Evolutionary conservation across 2,797 vertebrate species (phyloP).

Genomic region (Cirrhinus molitorella): DNA sequence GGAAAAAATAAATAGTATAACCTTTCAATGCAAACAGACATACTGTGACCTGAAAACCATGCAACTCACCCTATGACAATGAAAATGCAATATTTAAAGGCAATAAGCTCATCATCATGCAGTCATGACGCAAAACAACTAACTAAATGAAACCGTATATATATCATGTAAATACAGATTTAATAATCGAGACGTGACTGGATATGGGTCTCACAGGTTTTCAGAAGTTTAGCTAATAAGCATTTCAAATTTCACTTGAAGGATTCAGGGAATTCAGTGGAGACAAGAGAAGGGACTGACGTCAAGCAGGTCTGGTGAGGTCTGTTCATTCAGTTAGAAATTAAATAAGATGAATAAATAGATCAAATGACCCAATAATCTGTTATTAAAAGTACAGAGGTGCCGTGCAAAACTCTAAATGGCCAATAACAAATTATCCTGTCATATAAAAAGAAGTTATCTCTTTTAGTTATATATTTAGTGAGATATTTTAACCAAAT

Average conservation of each 20-base stretch:
- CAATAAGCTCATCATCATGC: constrained; percentile 46
- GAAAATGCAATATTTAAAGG: constrained; percentile 53
- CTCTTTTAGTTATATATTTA: neutral
- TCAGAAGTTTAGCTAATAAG: constrained; percentile 8
- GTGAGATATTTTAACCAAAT: neutral
- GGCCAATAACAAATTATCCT: neutral
- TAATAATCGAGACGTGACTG: neutral
- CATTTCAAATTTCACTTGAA: constrained; percentile 27
- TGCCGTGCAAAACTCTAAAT: neutral
- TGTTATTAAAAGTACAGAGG: neutral
- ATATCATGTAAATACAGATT: constrained; percentile 28
- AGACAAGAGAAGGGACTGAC: constrained; percentile 17
- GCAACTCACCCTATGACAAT: neutral
- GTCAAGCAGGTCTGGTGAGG: constrained; percentile 21
- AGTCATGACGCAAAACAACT: constrained; percentile 37
- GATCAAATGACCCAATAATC: neutral
- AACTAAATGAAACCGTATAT: neutral
- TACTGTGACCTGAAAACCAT: constrained; percentile 36
- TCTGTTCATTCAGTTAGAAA: neutral
- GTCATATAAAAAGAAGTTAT: neutral
- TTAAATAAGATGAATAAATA: neutral
- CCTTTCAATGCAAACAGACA: constrained; percentile 27
- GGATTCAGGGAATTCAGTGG: constrained; percentile 28
- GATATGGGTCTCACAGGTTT: constrained; percentile 4
- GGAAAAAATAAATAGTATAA: constrained; percentile 12